Evolutionary conservation across 2,888 invertebrate genomes (phyloP).

Genomic region (Drosophila pseudotalamancana): DNA sequence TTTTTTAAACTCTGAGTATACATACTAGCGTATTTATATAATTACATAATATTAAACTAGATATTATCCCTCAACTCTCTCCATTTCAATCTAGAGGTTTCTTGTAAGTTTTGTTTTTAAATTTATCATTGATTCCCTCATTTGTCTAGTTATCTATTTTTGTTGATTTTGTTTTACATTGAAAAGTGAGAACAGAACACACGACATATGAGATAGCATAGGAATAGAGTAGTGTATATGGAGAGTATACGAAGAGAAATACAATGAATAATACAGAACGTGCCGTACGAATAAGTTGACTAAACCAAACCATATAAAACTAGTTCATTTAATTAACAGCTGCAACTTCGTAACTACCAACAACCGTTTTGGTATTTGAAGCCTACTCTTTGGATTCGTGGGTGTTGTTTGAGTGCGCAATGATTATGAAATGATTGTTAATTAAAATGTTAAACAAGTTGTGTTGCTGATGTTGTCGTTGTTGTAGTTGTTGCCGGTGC

Average conservation of each 20-base stretch:
- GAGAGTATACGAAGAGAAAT: conserved; percentile 46
- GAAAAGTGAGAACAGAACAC: conserved; percentile 15
- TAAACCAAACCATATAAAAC: conserved; percentile 60
- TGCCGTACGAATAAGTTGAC: conserved; percentile 41
- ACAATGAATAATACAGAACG: conserved; percentile 63
- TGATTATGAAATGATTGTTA: conserved; percentile 22
- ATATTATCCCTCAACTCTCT: conserved; percentile 55
- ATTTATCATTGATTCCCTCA: conserved; percentile 55
- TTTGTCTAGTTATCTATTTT: conserved; percentile 55
- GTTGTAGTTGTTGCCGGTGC: not conserved
- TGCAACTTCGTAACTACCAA: conserved; percentile 40
- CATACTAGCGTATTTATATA: conserved; percentile 73
- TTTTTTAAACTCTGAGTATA: conserved; percentile 63
- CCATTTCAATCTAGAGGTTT: conserved; percentile 31
- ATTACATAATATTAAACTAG: conserved; percentile 79
- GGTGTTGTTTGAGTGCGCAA: conserved; percentile 17
- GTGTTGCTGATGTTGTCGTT: conserved; percentile 24
- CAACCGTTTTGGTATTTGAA: conserved; percentile 37
- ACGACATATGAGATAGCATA: conserved; percentile 9
- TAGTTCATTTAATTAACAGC: conserved; percentile 58
- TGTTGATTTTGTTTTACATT: conserved; percentile 7
- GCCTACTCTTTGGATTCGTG: conserved; percentile 21
- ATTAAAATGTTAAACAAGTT: conserved; percentile 23
- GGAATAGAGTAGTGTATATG: not conserved
- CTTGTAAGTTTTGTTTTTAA: conserved; percentile 29